phyloP scores from a whole-genome alignment of 2,888 invertebrate species.

The Drosophila mayaguana region DNA sequence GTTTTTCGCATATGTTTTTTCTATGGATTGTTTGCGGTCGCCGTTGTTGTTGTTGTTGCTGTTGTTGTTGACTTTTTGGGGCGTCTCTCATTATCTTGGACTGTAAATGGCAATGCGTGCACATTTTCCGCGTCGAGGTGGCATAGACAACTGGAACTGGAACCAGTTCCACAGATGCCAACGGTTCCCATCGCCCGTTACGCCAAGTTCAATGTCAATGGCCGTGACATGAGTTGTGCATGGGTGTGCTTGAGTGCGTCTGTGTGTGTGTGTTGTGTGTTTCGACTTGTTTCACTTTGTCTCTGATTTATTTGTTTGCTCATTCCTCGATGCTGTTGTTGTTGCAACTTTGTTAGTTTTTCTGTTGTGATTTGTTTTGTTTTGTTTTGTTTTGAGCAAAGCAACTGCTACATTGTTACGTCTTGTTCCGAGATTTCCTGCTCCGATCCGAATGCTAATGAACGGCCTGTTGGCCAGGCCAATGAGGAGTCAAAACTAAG shows the following conservation, averaged over 20 bases:
- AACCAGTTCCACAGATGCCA: conserved; percentile 11
- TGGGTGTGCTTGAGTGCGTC: conserved; percentile 9
- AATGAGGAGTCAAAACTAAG: conserved; percentile 8
- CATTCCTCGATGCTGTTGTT: neutral
- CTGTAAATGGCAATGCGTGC: conserved; percentile 39
- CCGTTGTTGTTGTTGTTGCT: neutral
- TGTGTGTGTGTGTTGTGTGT: conserved; percentile 2
- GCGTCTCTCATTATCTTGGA: conserved; percentile 35
- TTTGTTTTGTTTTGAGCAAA: conserved; percentile 33
- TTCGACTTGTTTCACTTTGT: conserved; percentile 20
- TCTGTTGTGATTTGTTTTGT: conserved; percentile 29
- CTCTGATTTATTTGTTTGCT: conserved; percentile 43
- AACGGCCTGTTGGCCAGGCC: conserved; percentile 3
- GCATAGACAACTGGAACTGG: conserved; percentile 19
- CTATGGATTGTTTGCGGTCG: conserved; percentile 8
- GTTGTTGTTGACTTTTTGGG: conserved; percentile 13
- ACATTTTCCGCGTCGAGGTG: conserved; percentile 38
- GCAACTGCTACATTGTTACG: conserved; percentile 31
- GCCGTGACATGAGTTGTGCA: conserved; percentile 49
- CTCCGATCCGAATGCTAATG: conserved; percentile 40
- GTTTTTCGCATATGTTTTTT: conserved; percentile 4
- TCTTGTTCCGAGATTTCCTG: conserved; percentile 52
- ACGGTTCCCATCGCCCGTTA: conserved; percentile 12
- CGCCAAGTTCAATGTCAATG: conserved; percentile 74
- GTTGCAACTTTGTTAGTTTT: conserved; percentile 2